A percentile compares a stretch with the other conserved stretches of the same genome.
Conservation (phyloP, 1,140 invertebrate genomes). For the Epicauta chinensis region DNA sequence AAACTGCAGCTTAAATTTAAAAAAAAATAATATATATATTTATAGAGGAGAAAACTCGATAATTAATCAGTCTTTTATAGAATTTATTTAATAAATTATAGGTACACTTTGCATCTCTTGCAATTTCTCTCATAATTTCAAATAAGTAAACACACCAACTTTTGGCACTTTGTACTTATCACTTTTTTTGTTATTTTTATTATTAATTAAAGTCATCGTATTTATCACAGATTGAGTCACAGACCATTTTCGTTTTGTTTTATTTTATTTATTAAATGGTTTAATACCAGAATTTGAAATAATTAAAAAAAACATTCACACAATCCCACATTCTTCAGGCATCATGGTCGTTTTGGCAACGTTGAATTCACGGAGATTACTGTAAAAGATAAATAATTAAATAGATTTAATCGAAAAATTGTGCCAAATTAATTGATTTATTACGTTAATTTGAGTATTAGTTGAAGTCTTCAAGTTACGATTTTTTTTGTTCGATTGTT, state of each 20-base stretch:
- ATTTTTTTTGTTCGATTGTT: neutral
- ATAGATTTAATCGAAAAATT: no score
- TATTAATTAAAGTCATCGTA: no score
- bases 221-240: conserved; percentile 30
- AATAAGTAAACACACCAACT: conserved; percentile 4
- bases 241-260: conserved; percentile 13
- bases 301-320: conserved; percentile 4
- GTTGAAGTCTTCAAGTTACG: neutral
- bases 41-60: no score
- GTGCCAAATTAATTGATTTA: no score
- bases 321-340: conserved; percentile 5
- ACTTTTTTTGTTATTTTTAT: conserved; percentile 1
- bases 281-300: neutral
- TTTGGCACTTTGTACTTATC: conserved; percentile 10
- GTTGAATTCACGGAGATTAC: conserved; percentile 27
- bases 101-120: neutral
- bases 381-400: conserved; percentile 17
- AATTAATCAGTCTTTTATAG: conserved; percentile 9
- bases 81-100: conserved; percentile 3
- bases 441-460: conserved; percentile 8
- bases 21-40: no score
- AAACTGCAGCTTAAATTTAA: no score
- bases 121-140: no score
- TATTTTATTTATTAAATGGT: no score
- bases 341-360: conserved; percentile 24